Percentiles rank a stretch among this genome's conserved stretches.
These are phyloP conservation scores for Varanus komodoensis DNA, from an alignment of 2,113 vertebrate genomes.

Conservation along the genomic window DNA sequence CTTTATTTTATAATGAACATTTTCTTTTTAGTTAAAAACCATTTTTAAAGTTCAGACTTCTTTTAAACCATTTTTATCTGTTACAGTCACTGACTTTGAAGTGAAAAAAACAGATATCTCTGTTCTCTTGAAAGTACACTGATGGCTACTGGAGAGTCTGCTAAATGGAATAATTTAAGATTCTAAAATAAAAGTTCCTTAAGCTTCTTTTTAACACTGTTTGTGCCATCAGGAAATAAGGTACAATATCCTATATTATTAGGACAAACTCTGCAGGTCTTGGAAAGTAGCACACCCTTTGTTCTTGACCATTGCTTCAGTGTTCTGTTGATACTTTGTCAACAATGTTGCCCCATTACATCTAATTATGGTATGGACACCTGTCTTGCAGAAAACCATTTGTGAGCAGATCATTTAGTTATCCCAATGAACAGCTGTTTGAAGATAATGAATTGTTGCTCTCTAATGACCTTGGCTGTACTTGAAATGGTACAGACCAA, in stretches of 20 bases:
- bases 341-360: constrained; percentile 59
- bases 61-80: constrained; percentile 10
- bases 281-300: constrained; percentile 27
- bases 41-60: constrained; percentile 11
- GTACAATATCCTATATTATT: too few species aligned
- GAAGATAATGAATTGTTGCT: constrained; percentile 51
- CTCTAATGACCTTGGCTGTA: constrained; percentile 37
- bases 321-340: constrained; percentile 55
- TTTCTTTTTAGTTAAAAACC: constrained; percentile 12
- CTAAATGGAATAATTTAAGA: constrained; percentile 12
- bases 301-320: constrained; percentile 46
- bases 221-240: neutral
- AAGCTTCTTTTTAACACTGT: constrained; percentile 11
- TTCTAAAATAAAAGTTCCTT: neutral
- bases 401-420: constrained; percentile 60
- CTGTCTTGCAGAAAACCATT: constrained; percentile 60
- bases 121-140: constrained; percentile 13
- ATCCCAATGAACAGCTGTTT: constrained; percentile 62
- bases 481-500: constrained; percentile 54
- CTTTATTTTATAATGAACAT: neutral
- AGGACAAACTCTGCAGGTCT: neutral
- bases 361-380: constrained; percentile 68
- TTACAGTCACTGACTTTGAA: constrained; percentile 23
- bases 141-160: neutral
- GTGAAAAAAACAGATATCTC: neutral